Evolutionary conservation across 2,113 vertebrate species (phyloP).

Genomic region (Trogon melanurus): DNA sequence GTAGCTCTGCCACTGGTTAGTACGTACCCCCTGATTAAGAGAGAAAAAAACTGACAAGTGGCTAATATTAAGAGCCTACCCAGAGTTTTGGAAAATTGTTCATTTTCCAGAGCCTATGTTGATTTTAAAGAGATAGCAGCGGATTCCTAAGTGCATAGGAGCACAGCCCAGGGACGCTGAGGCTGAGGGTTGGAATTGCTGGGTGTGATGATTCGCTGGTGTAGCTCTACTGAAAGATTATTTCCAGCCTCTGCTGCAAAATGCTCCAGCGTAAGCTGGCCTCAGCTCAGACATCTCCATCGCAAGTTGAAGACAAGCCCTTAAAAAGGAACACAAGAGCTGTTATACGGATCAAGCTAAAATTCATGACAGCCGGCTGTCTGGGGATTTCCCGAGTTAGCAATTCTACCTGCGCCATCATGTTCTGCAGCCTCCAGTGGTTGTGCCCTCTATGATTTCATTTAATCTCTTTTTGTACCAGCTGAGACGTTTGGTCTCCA

Average conservation of each 20-base stretch:
- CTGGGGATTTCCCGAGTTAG: accelerated
- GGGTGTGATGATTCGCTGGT: background rate
- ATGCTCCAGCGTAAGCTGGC: background rate
- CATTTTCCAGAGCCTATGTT: background rate
- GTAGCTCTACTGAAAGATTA: background rate
- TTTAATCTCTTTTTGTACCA: background rate
- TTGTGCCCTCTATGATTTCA: background rate
- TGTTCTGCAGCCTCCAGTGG: background rate
- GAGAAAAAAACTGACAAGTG: background rate
- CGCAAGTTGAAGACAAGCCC: background rate
- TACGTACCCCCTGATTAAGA: accelerated
- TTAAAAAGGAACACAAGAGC: background rate
- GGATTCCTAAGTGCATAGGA: background rate
- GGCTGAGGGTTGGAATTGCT: background rate
- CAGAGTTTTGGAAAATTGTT: background rate
- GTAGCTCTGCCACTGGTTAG: background rate
- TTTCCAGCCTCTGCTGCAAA: background rate
- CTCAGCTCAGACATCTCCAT: background rate
- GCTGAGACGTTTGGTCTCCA: background rate
- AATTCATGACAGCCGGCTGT: background rate
- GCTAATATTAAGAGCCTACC: background rate
- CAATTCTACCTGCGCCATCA: background rate
- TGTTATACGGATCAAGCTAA: background rate
- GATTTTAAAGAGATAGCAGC: background rate
- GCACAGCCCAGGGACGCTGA: background rate